A percentile compares a stretch with the other conserved stretches of the same genome.
Conservation (phyloP, 2,888 invertebrate genomes). For the Sarcophaga subvicina region DNA sequence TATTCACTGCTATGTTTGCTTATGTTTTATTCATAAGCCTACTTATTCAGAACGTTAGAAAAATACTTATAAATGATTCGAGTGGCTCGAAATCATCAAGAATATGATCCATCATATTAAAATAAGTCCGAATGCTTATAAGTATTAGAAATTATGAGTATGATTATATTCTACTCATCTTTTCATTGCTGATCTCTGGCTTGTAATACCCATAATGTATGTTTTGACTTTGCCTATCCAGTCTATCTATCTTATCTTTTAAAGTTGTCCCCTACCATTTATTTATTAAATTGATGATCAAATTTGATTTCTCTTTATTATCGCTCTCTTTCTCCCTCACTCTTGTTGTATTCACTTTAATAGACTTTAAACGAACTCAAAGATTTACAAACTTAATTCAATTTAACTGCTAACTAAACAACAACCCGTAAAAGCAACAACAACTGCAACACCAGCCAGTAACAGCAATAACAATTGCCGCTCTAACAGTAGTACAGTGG, state of each 20-base stretch:
- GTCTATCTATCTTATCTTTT: background rate
- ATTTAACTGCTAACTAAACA: constrained; percentile 62
- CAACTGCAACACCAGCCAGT: constrained; percentile 9
- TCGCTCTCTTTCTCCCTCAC: constrained; percentile 3
- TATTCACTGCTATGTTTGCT: too few species aligned
- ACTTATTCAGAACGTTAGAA: too few species aligned
- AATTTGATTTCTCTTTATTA: constrained; percentile 60
- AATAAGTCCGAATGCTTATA: too few species aligned
- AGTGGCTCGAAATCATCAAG: too few species aligned
- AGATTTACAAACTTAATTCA: constrained; percentile 66
- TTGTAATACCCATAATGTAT: too few species aligned
- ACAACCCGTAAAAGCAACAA: background rate
- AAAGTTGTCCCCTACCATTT: background rate
- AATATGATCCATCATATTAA: too few species aligned
- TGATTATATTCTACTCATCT: too few species aligned
- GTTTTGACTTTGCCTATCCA: background rate
- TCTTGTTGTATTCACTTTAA: constrained; percentile 17
- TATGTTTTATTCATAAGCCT: too few species aligned
- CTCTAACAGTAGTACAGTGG: background rate
- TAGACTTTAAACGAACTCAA: constrained; percentile 58
- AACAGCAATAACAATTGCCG: background rate
- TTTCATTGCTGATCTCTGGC: too few species aligned
- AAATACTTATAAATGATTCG: too few species aligned
- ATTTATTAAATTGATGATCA: constrained; percentile 65
- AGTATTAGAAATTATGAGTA: too few species aligned